Evolutionary conservation across 2,888 invertebrate genomes (phyloP), one percentile per base, ranked within the genome.

Genomic region (Drosophila gaucha): DNA sequence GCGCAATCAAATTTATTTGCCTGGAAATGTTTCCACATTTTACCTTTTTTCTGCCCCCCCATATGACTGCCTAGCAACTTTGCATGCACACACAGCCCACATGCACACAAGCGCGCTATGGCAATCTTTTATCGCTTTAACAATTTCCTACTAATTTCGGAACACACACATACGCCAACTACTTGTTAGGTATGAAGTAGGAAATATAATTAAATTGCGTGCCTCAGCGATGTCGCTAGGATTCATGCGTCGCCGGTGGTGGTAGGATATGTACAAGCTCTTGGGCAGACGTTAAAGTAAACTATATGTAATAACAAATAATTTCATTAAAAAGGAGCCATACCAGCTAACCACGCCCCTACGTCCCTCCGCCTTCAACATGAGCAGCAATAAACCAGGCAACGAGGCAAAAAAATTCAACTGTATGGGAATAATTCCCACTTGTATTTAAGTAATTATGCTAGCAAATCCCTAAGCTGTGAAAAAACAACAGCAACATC

Each of bases 121-220:
- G 57, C 75, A 74, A 78, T 74, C 74, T 74, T 59, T 84, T 86
- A 83, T 80, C 80, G 78, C 86, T 83, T 84, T 84, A 86, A 80
- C 83, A 80, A 74, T 84, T 86, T 86, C 78, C 78, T 64, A 80
- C 83, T 78, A 86, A 86, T 84, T 82, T 80, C 38, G 74, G 55
- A 52, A 18, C 3, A 31, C 24, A 59, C 31, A 36, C 10, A 55
- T 18, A 35, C 58, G 46, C 56, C 62, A 55, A 66, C 41, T 18
- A 14, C 30, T n/a, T 20, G 33, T 14, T 30, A 43, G 33, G 39
- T 18, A 39, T 24, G 52, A 36, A 54, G 47, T 31, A 51, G 54
- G 52, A 70, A 66, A 72, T 83, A 78, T 83, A 84, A 84, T 83
- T 78, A 83, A 84, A 86, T 86, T 83, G 78, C 83, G 83, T 78